Evolutionary conservation across 1,140 invertebrate species (phyloP).

Genomic region (Drosophila melanica): DNA sequence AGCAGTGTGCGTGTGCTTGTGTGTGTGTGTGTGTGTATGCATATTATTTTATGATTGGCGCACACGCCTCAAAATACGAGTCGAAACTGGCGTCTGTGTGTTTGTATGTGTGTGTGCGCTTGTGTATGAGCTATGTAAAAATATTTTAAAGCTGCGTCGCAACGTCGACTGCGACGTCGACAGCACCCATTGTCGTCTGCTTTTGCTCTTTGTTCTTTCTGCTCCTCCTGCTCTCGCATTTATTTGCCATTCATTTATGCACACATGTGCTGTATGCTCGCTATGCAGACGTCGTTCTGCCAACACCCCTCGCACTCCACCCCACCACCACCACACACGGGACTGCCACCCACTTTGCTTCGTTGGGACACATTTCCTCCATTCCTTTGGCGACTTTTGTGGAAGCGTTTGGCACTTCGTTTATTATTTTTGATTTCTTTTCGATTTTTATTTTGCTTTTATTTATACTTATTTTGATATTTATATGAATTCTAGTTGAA

Average conservation of each 20-base stretch:
- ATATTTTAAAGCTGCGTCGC: slow-evolving; percentile 78
- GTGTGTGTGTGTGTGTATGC: slow-evolving; percentile 64
- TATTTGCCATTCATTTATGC: slow-evolving; percentile 82
- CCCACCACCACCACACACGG: slow-evolving; percentile 1
- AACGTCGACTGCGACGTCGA: slow-evolving; percentile 63
- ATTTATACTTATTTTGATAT: slow-evolving; percentile 6
- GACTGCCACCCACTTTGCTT: slow-evolving; percentile 54
- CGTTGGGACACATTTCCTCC: neutral
- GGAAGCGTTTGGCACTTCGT: slow-evolving; percentile 17
- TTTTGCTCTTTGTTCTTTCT: slow-evolving; percentile 64
- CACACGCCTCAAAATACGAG: slow-evolving; percentile 58
- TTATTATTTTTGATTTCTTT: slow-evolving; percentile 66
- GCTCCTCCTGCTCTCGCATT: slow-evolving; percentile 48
- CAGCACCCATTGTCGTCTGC: slow-evolving; percentile 51
- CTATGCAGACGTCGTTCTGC: slow-evolving; percentile 4
- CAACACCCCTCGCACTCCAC: neutral
- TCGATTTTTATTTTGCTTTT: slow-evolving; percentile 16
- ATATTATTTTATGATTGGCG: slow-evolving; percentile 82
- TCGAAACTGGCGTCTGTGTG: slow-evolving; percentile 43
- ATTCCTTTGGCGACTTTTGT: slow-evolving; percentile 1
- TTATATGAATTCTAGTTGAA: neutral
- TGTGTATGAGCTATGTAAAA: slow-evolving; percentile 68
- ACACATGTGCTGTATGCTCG: slow-evolving; percentile 58
- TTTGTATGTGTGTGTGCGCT: slow-evolving; percentile 41
- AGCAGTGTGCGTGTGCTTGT: slow-evolving; percentile 16